Conservation (phyloP, 2,797 vertebrate genomes). For the Trematomus bernacchii region DNA sequence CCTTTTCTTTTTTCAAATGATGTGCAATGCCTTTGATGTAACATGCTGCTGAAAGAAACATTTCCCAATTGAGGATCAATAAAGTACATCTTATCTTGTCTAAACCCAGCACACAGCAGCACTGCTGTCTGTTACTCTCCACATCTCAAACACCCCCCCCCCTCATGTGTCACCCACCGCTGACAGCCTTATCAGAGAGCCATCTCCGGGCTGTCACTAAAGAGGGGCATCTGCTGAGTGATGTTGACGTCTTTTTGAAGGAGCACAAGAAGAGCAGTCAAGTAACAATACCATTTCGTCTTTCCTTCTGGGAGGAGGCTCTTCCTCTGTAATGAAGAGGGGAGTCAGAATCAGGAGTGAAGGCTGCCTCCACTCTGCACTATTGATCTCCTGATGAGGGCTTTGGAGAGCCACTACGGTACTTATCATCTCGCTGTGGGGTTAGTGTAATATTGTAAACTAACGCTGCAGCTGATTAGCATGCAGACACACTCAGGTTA, state of each 20-base stretch:
- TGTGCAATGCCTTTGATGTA: too few relatives aligned
- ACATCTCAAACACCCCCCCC: conserved; percentile 19
- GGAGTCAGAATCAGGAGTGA: conserved; percentile 63
- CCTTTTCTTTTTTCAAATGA: too few relatives aligned
- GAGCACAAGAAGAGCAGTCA: conserved; percentile 14
- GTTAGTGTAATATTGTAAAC: conserved; percentile 57
- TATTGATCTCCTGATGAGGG: conserved; percentile 43
- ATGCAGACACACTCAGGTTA: conserved; percentile 36
- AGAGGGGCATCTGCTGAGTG: conserved; percentile 30
- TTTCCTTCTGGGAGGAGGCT: conserved; percentile 24
- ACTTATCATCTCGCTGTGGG: conserved; percentile 48
- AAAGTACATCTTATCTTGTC: too few relatives aligned
- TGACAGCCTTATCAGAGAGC: conserved; percentile 59
- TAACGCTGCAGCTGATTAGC: conserved; percentile 55
- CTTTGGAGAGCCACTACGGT: conserved; percentile 22
- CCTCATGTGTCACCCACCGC: conserved; percentile 38
- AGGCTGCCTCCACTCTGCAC: conserved; percentile 25
- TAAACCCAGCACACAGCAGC: not conserved
- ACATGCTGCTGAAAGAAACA: too few relatives aligned
- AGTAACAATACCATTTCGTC: conserved; percentile 19
- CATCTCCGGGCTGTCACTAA: conserved; percentile 54
- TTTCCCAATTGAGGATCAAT: too few relatives aligned
- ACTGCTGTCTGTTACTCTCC: conserved; percentile 16
- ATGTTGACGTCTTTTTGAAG: conserved; percentile 39
- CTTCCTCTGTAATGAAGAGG: conserved; percentile 10